Evolutionary conservation across 2,113 vertebrate species (phyloP).

Genomic region (Paralichthys olivaceus): DNA sequence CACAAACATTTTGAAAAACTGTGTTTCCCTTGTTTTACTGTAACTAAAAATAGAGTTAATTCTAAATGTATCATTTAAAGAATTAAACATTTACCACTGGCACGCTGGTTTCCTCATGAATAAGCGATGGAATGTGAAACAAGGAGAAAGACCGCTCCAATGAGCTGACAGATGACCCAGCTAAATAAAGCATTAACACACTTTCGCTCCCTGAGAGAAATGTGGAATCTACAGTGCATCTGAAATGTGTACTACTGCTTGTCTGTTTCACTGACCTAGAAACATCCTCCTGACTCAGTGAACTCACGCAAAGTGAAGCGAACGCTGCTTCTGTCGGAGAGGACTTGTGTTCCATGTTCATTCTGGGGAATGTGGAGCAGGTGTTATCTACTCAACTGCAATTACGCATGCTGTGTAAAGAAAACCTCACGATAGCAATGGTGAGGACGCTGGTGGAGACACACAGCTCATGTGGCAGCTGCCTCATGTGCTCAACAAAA

Average conservation of each 20-base stretch:
- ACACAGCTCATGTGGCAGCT: not conserved
- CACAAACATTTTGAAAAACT: constrained; percentile 15
- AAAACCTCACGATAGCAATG: not conserved
- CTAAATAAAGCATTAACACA: constrained; percentile 41
- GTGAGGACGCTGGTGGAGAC: not conserved
- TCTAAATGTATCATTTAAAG: constrained; percentile 28
- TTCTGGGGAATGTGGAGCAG: constrained; percentile 22
- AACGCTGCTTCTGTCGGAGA: constrained; percentile 51
- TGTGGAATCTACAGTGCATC: constrained; percentile 27
- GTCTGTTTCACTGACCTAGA: constrained; percentile 69
- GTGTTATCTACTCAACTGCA: constrained; percentile 11
- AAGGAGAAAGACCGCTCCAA: constrained; percentile 17
- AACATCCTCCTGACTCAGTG: constrained; percentile 50
- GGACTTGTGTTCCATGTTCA: constrained; percentile 19
- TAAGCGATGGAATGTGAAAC: constrained; percentile 47
- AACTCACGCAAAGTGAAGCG: constrained; percentile 49
- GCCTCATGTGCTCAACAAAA: not conserved
- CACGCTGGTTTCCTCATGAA: constrained; percentile 41
- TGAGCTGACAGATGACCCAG: not conserved
- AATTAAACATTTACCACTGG: constrained; percentile 62
- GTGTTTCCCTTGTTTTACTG: not conserved
- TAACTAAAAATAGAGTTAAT: constrained; percentile 45
- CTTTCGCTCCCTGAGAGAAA: not conserved
- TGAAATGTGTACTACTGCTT: constrained; percentile 20
- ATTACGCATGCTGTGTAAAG: not conserved